phyloP scores from a whole-genome alignment of 2,113 vertebrate species.

The Natator depressus region DNA sequence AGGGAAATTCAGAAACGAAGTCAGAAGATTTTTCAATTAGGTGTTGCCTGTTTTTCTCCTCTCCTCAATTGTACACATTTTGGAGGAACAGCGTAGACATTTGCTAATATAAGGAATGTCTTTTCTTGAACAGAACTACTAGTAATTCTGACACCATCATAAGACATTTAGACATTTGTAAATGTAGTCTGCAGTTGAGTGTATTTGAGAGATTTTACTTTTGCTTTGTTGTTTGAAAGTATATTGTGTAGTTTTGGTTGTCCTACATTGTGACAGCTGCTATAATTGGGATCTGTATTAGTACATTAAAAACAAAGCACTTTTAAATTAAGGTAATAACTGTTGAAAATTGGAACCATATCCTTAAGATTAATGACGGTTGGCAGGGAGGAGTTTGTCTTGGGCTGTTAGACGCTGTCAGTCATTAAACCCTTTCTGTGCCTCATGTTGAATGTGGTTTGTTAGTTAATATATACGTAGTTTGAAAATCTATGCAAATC shows the following conservation, averaged over 20 bases:
- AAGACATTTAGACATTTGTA: not conserved
- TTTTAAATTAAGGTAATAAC: not conserved
- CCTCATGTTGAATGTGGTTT: not conserved
- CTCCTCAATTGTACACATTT: not conserved
- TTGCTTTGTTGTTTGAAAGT: not conserved
- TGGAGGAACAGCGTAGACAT: not conserved
- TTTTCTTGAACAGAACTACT: not conserved
- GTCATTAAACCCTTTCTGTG: not conserved
- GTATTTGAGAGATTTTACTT: not conserved
- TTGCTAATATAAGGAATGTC: not conserved
- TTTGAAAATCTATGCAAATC: not conserved
- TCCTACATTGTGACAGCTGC: not conserved
- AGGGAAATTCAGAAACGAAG: not conserved
- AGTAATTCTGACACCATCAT: not conserved
- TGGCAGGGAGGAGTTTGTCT: not conserved
- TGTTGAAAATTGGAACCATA: not conserved
- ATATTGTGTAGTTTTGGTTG: not conserved
- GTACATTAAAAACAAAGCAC: not conserved
- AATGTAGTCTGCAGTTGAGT: not conserved
- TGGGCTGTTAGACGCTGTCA: not conserved
- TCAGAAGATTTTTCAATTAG: not conserved
- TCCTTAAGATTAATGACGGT: not conserved
- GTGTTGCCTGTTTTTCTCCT: not conserved
- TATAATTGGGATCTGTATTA: not conserved
- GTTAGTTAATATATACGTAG: not conserved